These are phyloP conservation scores for Drosophila repleta DNA, from an alignment of 1,140 invertebrate genomes.

Conservation along the genomic window DNA sequence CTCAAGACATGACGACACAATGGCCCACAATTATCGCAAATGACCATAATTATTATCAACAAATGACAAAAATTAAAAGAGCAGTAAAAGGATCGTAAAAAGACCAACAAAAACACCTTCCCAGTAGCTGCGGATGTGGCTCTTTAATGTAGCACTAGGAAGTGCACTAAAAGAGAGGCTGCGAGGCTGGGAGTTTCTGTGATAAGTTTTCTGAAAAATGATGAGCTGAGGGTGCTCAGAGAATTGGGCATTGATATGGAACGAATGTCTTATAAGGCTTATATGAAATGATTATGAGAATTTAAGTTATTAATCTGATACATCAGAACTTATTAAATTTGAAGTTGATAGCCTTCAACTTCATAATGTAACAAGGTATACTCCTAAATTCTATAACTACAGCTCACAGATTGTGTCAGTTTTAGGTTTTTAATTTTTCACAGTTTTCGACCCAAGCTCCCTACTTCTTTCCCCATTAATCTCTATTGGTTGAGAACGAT, in stretches of 20 bases:
- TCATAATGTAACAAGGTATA: no score
- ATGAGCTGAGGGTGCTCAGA: slow-evolving; percentile 18
- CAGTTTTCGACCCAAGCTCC: no score
- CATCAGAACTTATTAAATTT: no score
- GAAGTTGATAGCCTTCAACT: no score
- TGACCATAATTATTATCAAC: slow-evolving; percentile 82
- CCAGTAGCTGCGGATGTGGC: slow-evolving; percentile 12
- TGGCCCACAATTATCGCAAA: slow-evolving; percentile 77
- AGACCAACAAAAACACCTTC: slow-evolving; percentile 14
- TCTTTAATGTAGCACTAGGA: slow-evolving; percentile 18
- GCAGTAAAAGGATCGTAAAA: slow-evolving; percentile 68
- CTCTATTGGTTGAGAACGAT: no score
- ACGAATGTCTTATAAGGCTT: neutral
- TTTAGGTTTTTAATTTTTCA: no score
- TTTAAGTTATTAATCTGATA: neutral
- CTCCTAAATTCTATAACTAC: no score
- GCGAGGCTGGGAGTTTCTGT: no score
- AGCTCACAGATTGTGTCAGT: no score
- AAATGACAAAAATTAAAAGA: slow-evolving; percentile 56
- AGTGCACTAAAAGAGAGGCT: slow-evolving; percentile 10
- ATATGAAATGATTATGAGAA: neutral
- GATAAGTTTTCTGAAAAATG: no score
- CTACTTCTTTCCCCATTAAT: no score
- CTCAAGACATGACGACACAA: slow-evolving; percentile 65
- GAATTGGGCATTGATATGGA: no score